These are phyloP conservation scores for Cygnus atratus DNA, from an alignment of 2,113 vertebrate genomes.

Conservation along the genomic window DNA sequence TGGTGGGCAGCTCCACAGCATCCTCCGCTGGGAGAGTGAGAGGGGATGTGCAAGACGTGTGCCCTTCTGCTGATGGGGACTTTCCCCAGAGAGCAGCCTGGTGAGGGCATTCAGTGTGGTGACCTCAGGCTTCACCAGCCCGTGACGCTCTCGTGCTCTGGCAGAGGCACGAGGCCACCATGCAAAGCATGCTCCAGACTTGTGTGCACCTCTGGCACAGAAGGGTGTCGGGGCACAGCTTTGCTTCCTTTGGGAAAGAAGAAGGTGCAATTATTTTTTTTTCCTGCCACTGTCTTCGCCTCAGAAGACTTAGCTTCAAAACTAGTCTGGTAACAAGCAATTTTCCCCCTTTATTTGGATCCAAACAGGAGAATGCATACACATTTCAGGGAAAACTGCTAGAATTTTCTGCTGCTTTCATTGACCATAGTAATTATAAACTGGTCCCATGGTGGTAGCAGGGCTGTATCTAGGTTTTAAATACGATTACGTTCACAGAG, in stretches of 20 bases:
- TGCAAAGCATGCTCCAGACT: neutral
- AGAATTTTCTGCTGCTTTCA: neutral
- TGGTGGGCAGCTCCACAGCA: neutral
- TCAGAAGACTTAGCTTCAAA: neutral
- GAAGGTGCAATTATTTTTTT: neutral
- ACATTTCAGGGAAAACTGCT: neutral
- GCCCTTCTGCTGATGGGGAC: neutral
- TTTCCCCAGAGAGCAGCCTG: neutral
- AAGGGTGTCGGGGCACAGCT: neutral
- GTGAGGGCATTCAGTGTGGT: neutral
- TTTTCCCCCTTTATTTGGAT: neutral
- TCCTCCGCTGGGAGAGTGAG: neutral
- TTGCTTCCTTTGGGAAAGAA: neutral
- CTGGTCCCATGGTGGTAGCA: neutral
- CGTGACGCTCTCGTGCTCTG: rapidly evolving
- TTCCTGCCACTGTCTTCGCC: neutral
- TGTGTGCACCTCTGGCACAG: neutral
- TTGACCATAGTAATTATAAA: neutral
- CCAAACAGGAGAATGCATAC: neutral
- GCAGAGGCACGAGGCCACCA: neutral
- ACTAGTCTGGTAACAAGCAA: neutral
- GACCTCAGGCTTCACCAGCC: neutral
- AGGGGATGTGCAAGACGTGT: rapidly evolving
- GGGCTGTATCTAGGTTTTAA: neutral
- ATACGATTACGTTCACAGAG: neutral